Percentiles rank a stretch among this genome's conserved stretches.
These are phyloP conservation scores for Apotomis turbidana DNA, from an alignment of 2,888 invertebrate species.

Conservation along the genomic window DNA sequence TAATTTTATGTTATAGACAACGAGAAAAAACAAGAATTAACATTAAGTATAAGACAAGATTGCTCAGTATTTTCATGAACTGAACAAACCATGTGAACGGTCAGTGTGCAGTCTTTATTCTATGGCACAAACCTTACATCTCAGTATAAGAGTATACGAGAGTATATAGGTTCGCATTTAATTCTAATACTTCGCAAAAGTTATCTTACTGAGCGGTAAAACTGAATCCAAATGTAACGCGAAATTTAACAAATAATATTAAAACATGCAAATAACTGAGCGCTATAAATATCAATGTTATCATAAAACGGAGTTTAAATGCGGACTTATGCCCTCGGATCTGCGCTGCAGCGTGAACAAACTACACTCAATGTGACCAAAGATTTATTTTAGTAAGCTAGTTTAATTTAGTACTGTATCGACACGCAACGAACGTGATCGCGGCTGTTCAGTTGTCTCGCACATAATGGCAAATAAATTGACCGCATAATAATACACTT, in stretches of 20 bases:
- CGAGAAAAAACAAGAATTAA: not conserved
- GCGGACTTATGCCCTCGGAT: slow-evolving; percentile 4
- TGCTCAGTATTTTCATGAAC: not conserved
- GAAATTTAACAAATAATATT: not conserved
- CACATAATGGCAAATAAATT: not conserved
- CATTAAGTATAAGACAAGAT: not conserved
- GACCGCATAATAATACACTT: not conserved
- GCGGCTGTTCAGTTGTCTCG: not conserved
- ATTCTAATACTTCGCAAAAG: not conserved
- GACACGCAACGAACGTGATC: slow-evolving; percentile 49
- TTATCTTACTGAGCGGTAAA: no score
- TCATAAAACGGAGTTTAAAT: not conserved
- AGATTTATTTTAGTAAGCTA: slow-evolving; percentile 67
- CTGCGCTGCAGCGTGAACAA: slow-evolving; percentile 46
- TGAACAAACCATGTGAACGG: not conserved
- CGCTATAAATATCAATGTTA: not conserved
- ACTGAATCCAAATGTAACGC: not conserved
- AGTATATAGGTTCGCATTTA: not conserved
- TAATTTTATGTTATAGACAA: no score
- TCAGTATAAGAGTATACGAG: slow-evolving; percentile 27
- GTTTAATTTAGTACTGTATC: slow-evolving; percentile 44
- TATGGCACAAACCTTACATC: slow-evolving; percentile 14
- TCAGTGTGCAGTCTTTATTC: slow-evolving; percentile 11
- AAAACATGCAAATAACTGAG: no score
- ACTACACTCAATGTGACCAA: slow-evolving; percentile 78